Conservation (phyloP, 2,113 vertebrate species). For the Gnathonemus longibarbis region DNA sequence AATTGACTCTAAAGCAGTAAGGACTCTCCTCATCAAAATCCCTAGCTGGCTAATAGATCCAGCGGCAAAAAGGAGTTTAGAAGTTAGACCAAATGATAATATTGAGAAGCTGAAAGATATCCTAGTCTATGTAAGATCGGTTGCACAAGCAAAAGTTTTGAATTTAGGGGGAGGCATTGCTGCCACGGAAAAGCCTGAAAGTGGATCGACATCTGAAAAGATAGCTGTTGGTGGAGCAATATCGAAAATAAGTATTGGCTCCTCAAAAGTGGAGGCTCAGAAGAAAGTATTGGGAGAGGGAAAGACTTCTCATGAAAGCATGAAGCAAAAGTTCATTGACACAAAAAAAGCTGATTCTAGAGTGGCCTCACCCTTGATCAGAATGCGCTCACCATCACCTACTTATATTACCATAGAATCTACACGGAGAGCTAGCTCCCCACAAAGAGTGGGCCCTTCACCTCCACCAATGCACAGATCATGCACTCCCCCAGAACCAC, state of each 20-base stretch:
- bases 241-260: slow-evolving; percentile 55
- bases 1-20: slow-evolving; percentile 60
- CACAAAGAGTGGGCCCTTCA: slow-evolving; percentile 55
- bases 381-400: slow-evolving; percentile 72
- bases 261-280: slow-evolving; percentile 48
- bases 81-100: slow-evolving; percentile 52
- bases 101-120: slow-evolving; percentile 73
- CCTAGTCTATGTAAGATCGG: slow-evolving; percentile 58
- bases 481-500: slow-evolving; percentile 52
- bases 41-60: slow-evolving; percentile 67
- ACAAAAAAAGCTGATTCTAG: slow-evolving; percentile 41
- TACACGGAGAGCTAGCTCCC: slow-evolving; percentile 59
- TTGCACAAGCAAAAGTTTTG: slow-evolving; percentile 59
- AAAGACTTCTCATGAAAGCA: slow-evolving; percentile 43
- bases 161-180: slow-evolving; percentile 54
- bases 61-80: slow-evolving; percentile 60
- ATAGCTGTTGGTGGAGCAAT: slow-evolving; percentile 39
- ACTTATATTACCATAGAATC: slow-evolving; percentile 86
- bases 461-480: slow-evolving; percentile 57
- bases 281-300: slow-evolving; percentile 51
- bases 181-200: slow-evolving; percentile 42
- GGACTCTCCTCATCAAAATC: slow-evolving; percentile 58
- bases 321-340: slow-evolving; percentile 42
- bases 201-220: slow-evolving; percentile 43
- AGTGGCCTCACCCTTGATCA: slow-evolving; percentile 56